Conservation (phyloP, 2,113 vertebrate genomes). For the Ailuropoda melanoleuca region DNA sequence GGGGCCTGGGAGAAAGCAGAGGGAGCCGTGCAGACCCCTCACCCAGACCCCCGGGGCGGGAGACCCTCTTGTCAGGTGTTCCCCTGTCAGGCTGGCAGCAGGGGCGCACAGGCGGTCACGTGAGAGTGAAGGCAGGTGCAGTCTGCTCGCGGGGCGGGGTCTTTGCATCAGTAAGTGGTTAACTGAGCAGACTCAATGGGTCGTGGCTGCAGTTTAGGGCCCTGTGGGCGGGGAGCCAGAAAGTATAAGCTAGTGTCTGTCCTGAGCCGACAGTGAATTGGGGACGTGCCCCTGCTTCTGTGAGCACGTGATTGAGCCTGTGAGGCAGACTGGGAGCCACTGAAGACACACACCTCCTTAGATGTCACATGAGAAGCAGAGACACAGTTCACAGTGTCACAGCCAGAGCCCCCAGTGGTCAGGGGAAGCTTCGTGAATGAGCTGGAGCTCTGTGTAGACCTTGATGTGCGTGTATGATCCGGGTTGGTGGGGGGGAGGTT, state of each 20-base stretch:
- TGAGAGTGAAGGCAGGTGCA: background rate
- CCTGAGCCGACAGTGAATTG: background rate
- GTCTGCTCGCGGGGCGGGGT: background rate
- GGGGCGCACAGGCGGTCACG: background rate
- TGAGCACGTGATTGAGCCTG: background rate
- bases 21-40: background rate
- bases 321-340: background rate
- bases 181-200: background rate
- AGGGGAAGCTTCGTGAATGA: background rate
- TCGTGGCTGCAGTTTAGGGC: background rate
- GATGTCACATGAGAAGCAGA: background rate
- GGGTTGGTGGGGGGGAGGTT: background rate
- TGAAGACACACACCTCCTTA: background rate
- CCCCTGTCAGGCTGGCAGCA: background rate
- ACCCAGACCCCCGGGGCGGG: background rate
- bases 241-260: background rate
- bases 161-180: background rate
- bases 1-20: background rate
- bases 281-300: background rate
- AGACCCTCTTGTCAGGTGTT: background rate
- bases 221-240: background rate
- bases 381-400: background rate
- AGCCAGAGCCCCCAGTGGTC: background rate
- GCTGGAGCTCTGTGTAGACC: background rate
- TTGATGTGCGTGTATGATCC: background rate